Evolutionary conservation across 2,888 invertebrate genomes (phyloP).

Genomic region (Tridacna crocea): DNA sequence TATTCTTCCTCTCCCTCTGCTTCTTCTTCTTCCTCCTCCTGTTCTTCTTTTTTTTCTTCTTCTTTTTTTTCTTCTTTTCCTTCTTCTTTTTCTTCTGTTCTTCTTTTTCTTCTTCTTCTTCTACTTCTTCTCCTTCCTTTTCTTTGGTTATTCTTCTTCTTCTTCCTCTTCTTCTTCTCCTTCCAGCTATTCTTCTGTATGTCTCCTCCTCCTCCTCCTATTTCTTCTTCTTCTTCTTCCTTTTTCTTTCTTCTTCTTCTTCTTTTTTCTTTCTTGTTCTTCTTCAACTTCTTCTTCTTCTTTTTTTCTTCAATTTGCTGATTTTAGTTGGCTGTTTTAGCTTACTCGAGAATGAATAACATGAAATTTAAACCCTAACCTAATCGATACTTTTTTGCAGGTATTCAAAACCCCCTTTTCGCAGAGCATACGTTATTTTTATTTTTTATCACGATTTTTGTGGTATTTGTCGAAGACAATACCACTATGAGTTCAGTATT

Average conservation of each 20-base stretch:
- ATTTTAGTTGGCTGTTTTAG: background rate
- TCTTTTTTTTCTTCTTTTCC: background rate
- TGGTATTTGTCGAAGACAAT: too few species aligned
- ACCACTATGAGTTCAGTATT: too few species aligned
- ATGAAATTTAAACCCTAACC: too few species aligned
- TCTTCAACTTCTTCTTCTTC: conserved; percentile 19
- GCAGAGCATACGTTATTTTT: too few species aligned
- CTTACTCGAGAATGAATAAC: too few species aligned
- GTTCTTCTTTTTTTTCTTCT: background rate
- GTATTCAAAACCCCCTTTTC: too few species aligned
- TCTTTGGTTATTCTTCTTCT: background rate
- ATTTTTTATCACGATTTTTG: too few species aligned
- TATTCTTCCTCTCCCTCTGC: background rate
- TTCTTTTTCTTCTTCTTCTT: background rate
- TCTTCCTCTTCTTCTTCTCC: background rate
- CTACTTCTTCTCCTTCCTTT: background rate
- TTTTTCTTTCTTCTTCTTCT: background rate
- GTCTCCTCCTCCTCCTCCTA: background rate
- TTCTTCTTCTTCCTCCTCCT: background rate
- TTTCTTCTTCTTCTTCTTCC: background rate
- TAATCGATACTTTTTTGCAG: too few species aligned
- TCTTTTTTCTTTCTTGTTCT: background rate
- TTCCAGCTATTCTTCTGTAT: background rate
- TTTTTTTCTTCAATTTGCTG: conserved; percentile 5
- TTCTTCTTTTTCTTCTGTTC: background rate